A percentile compares a stretch with the other conserved stretches of the same genome.
Conservation (phyloP, 2,888 invertebrate genomes). For the Megastigmus dorsalis region DNA sequence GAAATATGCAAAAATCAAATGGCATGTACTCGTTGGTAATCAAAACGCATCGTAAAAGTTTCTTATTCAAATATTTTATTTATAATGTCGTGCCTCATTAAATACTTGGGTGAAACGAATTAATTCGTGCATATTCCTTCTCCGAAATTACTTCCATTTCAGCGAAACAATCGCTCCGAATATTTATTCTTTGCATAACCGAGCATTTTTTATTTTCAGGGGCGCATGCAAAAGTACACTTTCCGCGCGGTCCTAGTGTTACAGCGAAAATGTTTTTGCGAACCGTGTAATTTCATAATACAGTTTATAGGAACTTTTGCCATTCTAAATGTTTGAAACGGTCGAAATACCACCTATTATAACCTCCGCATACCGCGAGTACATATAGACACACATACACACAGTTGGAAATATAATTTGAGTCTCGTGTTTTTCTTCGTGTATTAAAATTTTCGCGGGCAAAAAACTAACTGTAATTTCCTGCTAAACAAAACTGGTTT, state of each 20-base stretch:
- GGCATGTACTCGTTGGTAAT: too few species aligned
- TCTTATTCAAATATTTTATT: too few species aligned
- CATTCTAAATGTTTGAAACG: slow-evolving; percentile 6
- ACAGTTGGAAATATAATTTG: slow-evolving; percentile 16
- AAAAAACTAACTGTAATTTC: slow-evolving; percentile 19
- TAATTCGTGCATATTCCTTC: too few species aligned
- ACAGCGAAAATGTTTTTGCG: not conserved
- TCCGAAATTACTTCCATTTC: too few species aligned
- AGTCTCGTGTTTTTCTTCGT: slow-evolving; percentile 7
- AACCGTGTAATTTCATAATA: slow-evolving; percentile 11
- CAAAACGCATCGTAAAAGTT: too few species aligned
- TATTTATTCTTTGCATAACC: not conserved
- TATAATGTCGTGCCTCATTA: too few species aligned
- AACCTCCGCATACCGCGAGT: slow-evolving; percentile 1
- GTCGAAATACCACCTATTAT: slow-evolving; percentile 13
- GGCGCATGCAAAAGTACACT: not conserved
- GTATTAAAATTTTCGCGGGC: slow-evolving; percentile 17
- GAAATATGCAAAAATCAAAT: too few species aligned
- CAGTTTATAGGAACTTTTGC: not conserved
- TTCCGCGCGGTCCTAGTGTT: not conserved
- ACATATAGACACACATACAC: not conserved
- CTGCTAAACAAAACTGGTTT: slow-evolving; percentile 33
- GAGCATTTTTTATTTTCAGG: too few species aligned
- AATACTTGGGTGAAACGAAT: too few species aligned
- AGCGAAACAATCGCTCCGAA: not conserved